Conservation (phyloP, 2,113 vertebrate species). For the Gavia stellata region DNA sequence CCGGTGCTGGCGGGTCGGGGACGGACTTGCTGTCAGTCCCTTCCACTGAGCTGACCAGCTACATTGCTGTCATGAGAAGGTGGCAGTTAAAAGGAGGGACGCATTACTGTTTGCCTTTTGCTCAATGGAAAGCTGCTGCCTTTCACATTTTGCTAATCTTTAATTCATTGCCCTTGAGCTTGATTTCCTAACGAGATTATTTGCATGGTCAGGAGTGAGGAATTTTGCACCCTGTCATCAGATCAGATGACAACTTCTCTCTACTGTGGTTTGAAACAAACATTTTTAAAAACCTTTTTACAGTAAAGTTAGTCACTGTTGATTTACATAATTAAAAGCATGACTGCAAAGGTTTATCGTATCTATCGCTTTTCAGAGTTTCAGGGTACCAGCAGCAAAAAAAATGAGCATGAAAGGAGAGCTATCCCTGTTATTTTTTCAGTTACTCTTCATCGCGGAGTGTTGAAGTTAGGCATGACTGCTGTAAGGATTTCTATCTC, state of each 20-base stretch:
- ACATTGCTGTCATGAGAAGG: background rate
- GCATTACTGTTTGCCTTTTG: background rate
- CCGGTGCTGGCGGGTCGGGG: background rate
- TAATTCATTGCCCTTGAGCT: background rate
- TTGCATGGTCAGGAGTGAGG: background rate
- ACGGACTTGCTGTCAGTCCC: background rate
- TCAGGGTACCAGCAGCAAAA: background rate
- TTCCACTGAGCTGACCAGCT: background rate
- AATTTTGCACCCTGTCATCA: background rate
- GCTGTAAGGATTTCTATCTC: accelerated
- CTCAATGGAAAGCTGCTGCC: background rate
- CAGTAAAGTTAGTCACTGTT: background rate
- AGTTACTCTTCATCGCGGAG: accelerated
- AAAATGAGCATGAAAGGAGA: background rate
- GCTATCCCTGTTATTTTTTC: no score
- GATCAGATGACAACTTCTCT: background rate
- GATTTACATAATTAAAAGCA: background rate
- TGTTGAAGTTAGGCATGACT: background rate
- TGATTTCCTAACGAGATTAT: background rate
- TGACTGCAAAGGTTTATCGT: background rate
- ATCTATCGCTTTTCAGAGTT: background rate
- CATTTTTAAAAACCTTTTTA: background rate
- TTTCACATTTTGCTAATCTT: background rate
- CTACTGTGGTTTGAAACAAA: background rate
- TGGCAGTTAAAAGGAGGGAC: accelerated